phyloP scores from a whole-genome alignment of 2,113 vertebrate genomes.

The Neolamprologus hecqui region DNA sequence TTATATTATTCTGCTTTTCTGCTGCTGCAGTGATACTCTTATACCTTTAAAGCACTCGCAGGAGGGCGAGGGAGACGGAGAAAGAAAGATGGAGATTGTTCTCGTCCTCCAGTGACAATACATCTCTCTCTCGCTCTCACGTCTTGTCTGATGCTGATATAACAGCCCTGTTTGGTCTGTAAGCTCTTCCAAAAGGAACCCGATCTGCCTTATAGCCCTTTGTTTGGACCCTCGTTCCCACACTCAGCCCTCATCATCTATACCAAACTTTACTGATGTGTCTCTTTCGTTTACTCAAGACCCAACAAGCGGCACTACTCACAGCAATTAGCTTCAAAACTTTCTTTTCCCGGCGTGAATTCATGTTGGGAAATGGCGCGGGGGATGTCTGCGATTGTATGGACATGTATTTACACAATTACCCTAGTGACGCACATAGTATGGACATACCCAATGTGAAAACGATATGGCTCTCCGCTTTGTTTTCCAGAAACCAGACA shows the following conservation, averaged over 20 bases:
- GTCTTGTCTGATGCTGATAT: slow-evolving; percentile 12
- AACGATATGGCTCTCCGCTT: slow-evolving; percentile 12
- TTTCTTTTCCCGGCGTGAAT: not conserved
- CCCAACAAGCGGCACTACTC: not conserved
- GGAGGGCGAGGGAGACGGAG: not conserved
- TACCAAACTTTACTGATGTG: slow-evolving; percentile 20
- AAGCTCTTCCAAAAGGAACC: slow-evolving; percentile 51
- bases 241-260: slow-evolving; percentile 49
- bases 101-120: slow-evolving; percentile 7
- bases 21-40: not conserved
- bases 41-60: not conserved
- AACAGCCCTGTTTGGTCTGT: slow-evolving; percentile 30
- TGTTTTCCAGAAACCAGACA: slow-evolving; percentile 30
- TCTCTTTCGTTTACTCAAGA: slow-evolving; percentile 25
- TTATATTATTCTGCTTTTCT: not conserved
- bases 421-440: slow-evolving; percentile 23
- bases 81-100: slow-evolving; percentile 22
- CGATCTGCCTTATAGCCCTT: slow-evolving; percentile 27
- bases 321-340: slow-evolving; percentile 13
- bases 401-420: slow-evolving; percentile 28
- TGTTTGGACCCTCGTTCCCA: slow-evolving; percentile 63
- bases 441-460: not conserved
- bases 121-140: not conserved
- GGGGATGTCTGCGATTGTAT: not conserved
- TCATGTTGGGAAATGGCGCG: not conserved